Evolutionary conservation across 2,113 vertebrate species (phyloP).

Genomic region (Clarias macrocephalus): DNA sequence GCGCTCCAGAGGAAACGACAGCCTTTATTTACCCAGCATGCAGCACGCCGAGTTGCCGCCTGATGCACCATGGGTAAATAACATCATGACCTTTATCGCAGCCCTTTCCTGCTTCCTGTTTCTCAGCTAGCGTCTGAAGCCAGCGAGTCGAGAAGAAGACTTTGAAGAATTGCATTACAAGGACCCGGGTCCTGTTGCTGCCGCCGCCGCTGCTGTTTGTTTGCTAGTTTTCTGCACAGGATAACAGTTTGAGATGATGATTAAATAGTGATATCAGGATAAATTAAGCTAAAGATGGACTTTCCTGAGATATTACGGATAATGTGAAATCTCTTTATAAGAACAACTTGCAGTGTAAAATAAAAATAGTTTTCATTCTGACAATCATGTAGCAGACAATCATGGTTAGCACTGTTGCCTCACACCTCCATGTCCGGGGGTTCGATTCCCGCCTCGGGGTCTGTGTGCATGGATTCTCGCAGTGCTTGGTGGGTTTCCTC

Average conservation of each 20-base stretch:
- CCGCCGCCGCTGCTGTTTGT: no score
- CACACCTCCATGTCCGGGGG: no score
- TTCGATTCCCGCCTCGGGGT: no score
- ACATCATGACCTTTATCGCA: conserved; percentile 37
- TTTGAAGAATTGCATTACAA: background rate
- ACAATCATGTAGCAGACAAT: no score
- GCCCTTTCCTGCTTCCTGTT: background rate
- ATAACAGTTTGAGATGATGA: background rate
- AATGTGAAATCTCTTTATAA: background rate
- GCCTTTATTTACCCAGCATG: conserved; percentile 62
- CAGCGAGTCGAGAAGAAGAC: background rate
- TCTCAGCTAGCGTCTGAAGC: background rate
- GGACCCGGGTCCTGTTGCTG: background rate
- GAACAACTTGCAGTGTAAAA: no score
- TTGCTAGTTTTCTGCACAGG: background rate
- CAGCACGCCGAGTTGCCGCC: conserved; percentile 36
- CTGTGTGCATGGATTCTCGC: no score
- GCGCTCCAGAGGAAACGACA: conserved; percentile 60
- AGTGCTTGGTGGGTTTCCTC: no score
- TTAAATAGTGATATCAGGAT: background rate
- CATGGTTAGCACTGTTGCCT: no score
- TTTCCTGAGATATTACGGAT: background rate
- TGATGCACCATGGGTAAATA: background rate
- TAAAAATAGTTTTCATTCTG: no score
- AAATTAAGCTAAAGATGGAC: background rate